Evolutionary conservation across 2,888 invertebrate species (phyloP), one percentile per base, ranked within the genome.

Genomic region (Smittia sp.): DNA sequence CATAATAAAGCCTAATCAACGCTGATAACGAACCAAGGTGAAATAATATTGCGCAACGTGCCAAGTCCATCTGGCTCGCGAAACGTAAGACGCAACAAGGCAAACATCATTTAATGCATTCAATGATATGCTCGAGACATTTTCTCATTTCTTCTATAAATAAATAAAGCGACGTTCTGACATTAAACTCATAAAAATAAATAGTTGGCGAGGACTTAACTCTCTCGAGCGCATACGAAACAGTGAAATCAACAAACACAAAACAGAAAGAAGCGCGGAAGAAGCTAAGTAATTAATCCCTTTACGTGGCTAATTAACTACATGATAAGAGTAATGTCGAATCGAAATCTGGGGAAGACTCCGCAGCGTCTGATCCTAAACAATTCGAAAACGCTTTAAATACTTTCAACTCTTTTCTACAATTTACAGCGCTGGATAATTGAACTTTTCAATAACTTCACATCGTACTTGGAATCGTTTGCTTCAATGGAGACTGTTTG

Each of bases 231-330:
- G 15, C 46, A 15, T 15, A 46, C 46, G 46, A 46, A 39, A 46
- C 15, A 15, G 46, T 11, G 15, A 46, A 46, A 46, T n/a, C 15
- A 46, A 46, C 46, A 15, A 46, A 46, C 46, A 46, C 32, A 32
- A 32, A 46, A 46, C 46, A 18, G 22, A 58, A 13, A 22, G 9
- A 58, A 58, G 58, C 58, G 58, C 3, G 58, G 22, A 58, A 1
- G 58, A 58, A 58, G 58, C 58, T 22, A 46, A 46, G 46, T 58
- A 58, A 58, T 58, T 58, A 22, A 58, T 58, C 58, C 46, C 58
- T 58, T 58, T 58, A 58, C 20, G 22, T 58, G 7, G 58, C 58
- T 58, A 58, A 58, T 58, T 58, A 58, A 58, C 58, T 58, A 58
- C 58, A 58, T 58, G n/a, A 46, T 46, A 46, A 11, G 13, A 46